These are phyloP conservation scores for Scylla paramamosain DNA, from an alignment of 1,140 invertebrate species.

Conservation along the genomic window DNA sequence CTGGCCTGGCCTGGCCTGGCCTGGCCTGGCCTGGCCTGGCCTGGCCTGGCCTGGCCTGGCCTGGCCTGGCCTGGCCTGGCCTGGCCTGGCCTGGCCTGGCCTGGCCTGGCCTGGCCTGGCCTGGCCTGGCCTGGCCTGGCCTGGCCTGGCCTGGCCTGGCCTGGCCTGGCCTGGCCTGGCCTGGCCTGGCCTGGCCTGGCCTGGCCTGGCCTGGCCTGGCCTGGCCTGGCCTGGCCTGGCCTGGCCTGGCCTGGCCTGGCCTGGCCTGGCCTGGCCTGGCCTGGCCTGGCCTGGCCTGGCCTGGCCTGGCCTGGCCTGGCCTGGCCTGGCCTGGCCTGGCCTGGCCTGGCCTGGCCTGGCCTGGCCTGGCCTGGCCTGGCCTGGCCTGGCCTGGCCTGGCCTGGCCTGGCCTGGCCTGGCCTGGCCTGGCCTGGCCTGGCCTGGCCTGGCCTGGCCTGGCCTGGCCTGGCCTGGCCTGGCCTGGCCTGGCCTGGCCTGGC, in stretches of 20 bases:
- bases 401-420: constrained; percentile 53
- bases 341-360: constrained; percentile 64
- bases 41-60: constrained; percentile 75
- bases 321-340: constrained; percentile 73
- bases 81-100: constrained; percentile 39
- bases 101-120: constrained; percentile 73
- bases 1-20: constrained; percentile 75
- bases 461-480: constrained; percentile 50
- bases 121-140: constrained; percentile 69
- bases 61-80: constrained; percentile 53
- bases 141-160: constrained; percentile 75
- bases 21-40: constrained; percentile 75
- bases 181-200: constrained; percentile 74
- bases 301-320: constrained; percentile 75
- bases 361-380: constrained; percentile 53
- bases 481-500: constrained; percentile 47
- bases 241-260: constrained; percentile 74
- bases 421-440: constrained; percentile 53
- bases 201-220: constrained; percentile 66
- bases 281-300: constrained; percentile 74
- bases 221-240: constrained; percentile 74
- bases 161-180: constrained; percentile 73
- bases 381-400: constrained; percentile 54
- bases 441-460: constrained; percentile 53
- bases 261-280: constrained; percentile 73